Evolutionary conservation across 1,140 invertebrate species (phyloP).

Genomic region (Drosophila takahashii): DNA sequence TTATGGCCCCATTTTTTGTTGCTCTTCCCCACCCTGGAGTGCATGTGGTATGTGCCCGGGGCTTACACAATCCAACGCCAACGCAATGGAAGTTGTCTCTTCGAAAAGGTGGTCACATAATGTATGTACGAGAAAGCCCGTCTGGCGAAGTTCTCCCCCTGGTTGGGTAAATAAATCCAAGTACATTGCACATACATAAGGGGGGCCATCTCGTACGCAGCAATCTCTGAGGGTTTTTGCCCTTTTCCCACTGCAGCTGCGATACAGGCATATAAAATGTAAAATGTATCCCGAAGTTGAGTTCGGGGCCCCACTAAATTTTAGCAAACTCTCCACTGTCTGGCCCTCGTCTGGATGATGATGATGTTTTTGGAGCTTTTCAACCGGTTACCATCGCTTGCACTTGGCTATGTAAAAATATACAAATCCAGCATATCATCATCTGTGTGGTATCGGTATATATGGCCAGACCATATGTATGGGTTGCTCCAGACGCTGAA

Average conservation of each 20-base stretch:
- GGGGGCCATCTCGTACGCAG: slow-evolving; percentile 4
- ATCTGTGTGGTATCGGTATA: slow-evolving; percentile 7
- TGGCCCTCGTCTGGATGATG: slow-evolving; percentile 43
- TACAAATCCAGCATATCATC: slow-evolving; percentile 4
- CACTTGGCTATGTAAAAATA: slow-evolving; percentile 33
- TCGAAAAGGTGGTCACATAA: slow-evolving; percentile 35
- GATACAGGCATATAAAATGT: neutral
- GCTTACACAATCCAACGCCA: slow-evolving; percentile 26
- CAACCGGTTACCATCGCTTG: slow-evolving; percentile 38
- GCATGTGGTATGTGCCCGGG: neutral
- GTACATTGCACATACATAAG: slow-evolving; percentile 4
- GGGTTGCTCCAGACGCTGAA: slow-evolving; percentile 25
- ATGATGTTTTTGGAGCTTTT: slow-evolving; percentile 17
- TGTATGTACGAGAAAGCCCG: slow-evolving; percentile 18
- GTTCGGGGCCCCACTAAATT: slow-evolving; percentile 20
- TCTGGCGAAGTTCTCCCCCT: slow-evolving; percentile 10
- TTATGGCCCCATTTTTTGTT: slow-evolving; percentile 38
- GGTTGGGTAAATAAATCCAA: slow-evolving; percentile 21
- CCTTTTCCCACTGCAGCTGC: slow-evolving; percentile 12
- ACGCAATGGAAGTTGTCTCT: slow-evolving; percentile 49
- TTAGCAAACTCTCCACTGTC: slow-evolving; percentile 30
- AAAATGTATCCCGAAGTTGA: neutral
- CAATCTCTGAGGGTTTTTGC: slow-evolving; percentile 18
- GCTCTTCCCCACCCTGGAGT: neutral
- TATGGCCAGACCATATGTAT: slow-evolving; percentile 25